Evolutionary conservation across 2,797 vertebrate genomes (phyloP).

Genomic region (Discoglossus pictus): DNA sequence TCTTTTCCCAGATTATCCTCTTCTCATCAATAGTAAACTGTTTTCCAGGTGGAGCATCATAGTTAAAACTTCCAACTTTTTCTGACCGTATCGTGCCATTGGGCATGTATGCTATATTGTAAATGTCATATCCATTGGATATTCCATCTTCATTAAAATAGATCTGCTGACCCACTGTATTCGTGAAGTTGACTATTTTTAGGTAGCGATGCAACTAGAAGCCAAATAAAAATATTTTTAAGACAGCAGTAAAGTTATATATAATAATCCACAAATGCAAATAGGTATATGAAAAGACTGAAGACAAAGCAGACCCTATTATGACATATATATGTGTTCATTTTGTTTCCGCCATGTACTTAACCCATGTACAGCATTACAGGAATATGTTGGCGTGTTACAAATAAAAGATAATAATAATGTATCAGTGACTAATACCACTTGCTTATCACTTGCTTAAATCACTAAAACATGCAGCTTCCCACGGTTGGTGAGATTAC

Average conservation of each 20-base stretch:
- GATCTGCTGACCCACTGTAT: background rate
- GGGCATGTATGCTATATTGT: constrained; percentile 11
- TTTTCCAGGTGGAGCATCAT: background rate
- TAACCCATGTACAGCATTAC: too few relatives aligned
- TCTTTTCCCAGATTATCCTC: constrained; percentile 12
- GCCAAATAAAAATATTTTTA: background rate
- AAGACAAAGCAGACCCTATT: too few relatives aligned
- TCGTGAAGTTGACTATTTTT: constrained; percentile 10
- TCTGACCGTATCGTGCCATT: background rate
- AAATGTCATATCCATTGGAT: constrained; percentile 11
- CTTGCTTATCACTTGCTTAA: too few relatives aligned
- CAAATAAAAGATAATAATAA: too few relatives aligned
- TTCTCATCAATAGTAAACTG: background rate
- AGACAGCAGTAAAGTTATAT: too few relatives aligned
- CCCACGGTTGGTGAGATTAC: too few relatives aligned
- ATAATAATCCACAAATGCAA: background rate
- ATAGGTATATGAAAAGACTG: too few relatives aligned
- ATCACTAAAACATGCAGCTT: too few relatives aligned
- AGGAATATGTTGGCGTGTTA: too few relatives aligned
- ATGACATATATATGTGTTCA: too few relatives aligned
- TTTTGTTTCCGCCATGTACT: too few relatives aligned
- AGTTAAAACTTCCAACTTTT: background rate
- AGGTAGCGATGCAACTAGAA: constrained; percentile 13
- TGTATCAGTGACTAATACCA: too few relatives aligned
- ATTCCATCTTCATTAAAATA: constrained; percentile 18